Evolutionary conservation across 2,888 invertebrate genomes (phyloP), one percentile per base, ranked within the genome.

Genomic region (Bembecia ichneumoniformis): DNA sequence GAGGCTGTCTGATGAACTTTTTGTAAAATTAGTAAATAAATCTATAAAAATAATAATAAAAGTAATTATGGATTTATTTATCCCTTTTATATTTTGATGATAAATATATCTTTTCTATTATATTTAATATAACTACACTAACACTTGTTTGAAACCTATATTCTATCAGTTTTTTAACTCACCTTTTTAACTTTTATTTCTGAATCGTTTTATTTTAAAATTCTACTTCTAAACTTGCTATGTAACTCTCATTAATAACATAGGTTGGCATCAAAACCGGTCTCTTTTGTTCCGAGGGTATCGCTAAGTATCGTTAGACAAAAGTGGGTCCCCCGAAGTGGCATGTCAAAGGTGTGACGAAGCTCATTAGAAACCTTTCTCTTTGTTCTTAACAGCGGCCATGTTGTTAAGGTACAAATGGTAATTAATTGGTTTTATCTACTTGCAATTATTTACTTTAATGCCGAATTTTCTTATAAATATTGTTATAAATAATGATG

Each of bases 291-390:
- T 16, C 17, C 5, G 11, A 44, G 15, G 4, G 44, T 14, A n/a
- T 15, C 44, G 44, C 17, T 44, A 44, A 14, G 16, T 16, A 44
- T 15, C 17, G 35, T 13, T 1, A 28, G 46, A 34, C 35, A 34
- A 46, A 34, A 34, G 34, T 46, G 17, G 28, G 46, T 11, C 35
- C 35, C 28, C 48, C 52, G 49, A 28, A 28, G 28, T 28, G 28
- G 46, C 71, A 71, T 71, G 71, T 66, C 66, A 63, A 63, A 63
- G 59, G 58, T 67, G 59, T 71, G 69, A 71, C 60, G 71, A 71
- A 65, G 66, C 60, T 63, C 64, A 71, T 71, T 62, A 68, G 55
- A 58, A 47, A 58, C 52, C 52, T 51, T 53, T 50, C 47, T 36
- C 16, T 14, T 11, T 40, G 14, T n/a, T 7, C 13, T 14, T 14